A percentile compares a stretch with the other conserved stretches of the same genome.
phyloP scores from a whole-genome alignment of 2,113 vertebrate genomes.

The Epinephelus moara region DNA sequence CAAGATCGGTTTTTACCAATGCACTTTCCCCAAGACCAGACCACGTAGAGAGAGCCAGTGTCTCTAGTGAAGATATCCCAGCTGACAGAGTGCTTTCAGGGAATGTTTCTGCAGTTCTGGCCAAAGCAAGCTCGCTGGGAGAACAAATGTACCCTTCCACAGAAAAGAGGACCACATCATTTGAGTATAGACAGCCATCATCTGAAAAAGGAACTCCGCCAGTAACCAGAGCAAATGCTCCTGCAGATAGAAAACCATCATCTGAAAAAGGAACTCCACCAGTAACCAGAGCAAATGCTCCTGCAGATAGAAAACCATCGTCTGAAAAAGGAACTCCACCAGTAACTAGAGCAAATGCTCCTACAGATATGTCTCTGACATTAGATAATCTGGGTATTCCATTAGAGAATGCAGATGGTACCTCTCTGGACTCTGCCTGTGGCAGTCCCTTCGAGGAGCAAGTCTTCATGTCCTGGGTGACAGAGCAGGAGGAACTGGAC shows the following conservation, averaged over 20 bases:
- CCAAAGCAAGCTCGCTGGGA: slow-evolving; percentile 55
- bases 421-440: slow-evolving; percentile 49
- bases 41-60: neutral
- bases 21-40: slow-evolving; percentile 1
- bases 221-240: neutral
- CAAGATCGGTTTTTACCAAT: slow-evolving; percentile 7
- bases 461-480: slow-evolving; percentile 43
- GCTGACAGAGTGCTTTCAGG: neutral
- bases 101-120: slow-evolving; percentile 1
- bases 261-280: slow-evolving; percentile 42
- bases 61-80: slow-evolving; percentile 1
- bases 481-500: slow-evolving; percentile 67
- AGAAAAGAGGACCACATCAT: neutral
- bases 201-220: slow-evolving; percentile 43
- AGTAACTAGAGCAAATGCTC: neutral
- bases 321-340: slow-evolving; percentile 42
- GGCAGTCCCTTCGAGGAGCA: slow-evolving; percentile 69
- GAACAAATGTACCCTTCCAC: slow-evolving; percentile 33
- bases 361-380: neutral
- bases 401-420: slow-evolving; percentile 51
- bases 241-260: neutral
- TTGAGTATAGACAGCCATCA: slow-evolving; percentile 7
- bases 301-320: neutral
- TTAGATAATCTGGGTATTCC: slow-evolving; percentile 11
- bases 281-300: neutral